Base-by-base conservation (phyloP, 2,797 vertebrate genomes). In the Dallia pectoralis region DNA sequence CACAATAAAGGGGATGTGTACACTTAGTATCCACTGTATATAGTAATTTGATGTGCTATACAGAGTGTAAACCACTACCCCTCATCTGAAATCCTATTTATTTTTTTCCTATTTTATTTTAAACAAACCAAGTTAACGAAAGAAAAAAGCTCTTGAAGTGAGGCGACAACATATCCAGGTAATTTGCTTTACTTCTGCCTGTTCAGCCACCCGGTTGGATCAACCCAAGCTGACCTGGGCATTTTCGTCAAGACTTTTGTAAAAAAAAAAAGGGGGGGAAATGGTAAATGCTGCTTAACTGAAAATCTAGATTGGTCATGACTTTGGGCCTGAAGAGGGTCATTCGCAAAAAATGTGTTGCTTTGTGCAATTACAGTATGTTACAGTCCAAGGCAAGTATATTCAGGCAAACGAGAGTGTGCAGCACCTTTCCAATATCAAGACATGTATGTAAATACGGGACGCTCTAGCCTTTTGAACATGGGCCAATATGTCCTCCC, bases 261-360 rank as follows among this genome's bases (percentile, higher is more conserved):
- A 6, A 48, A 71, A 48, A 66, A n/a, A n/a, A n/a, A n/a, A n/a
- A n/a, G n/a, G n/a, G n/a, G 36, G 40, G 32, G 70, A 59, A 32
- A 63, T 25, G 40, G 22, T 71, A 32, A 18, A 47, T n/a, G 0
- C 29, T 48, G 15, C 8, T 44, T 71, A 36, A 4, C 25, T 40
- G 33, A 69, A 59, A 47, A 36, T 71, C 29, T 69, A 74, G 64
- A 75, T 76, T 51, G 33, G 19, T 66, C n/a, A 66, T 27, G 66
- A 48, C 25, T 48, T 44, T 14, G 6, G 32, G 30, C 63, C 30
- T 19, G 9, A 44, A 44, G 8, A 44, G 1, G 3, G n/a, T 40
- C 3, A n/a, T 66, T 66, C 32, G 16, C 19, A 11, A 16, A 33
- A 44, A 44, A 14, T 44, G 12, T 12, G 14, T 9, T 30, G n/a